These are phyloP conservation scores for Hypocryptadius cinnamomeus DNA, from an alignment of 2,113 vertebrate genomes.

Conservation along the genomic window DNA sequence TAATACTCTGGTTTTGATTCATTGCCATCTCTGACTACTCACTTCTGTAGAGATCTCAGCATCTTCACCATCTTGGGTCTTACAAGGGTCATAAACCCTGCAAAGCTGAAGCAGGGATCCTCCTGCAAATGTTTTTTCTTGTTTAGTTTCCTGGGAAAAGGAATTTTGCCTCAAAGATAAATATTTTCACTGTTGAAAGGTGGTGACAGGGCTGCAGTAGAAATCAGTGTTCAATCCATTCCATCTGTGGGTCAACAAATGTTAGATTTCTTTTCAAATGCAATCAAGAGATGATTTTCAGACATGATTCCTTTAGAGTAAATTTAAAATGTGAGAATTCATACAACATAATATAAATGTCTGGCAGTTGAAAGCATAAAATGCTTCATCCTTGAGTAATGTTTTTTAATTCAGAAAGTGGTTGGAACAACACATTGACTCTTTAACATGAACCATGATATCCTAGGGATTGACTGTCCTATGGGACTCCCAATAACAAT, in stretches of 20 bases:
- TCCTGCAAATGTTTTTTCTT: neutral
- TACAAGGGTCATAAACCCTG: neutral
- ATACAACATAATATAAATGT: neutral
- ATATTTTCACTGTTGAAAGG: neutral
- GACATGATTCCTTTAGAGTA: neutral
- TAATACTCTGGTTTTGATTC: neutral
- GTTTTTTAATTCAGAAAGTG: neutral
- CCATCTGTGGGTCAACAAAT: neutral
- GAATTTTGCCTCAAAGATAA: neutral
- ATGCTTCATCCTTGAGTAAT: neutral
- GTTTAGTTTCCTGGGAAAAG: neutral
- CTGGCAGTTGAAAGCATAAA: neutral
- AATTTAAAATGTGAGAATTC: slow-evolving; percentile 25
- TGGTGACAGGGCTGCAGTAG: neutral
- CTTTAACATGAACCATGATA: neutral
- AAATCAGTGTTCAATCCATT: neutral
- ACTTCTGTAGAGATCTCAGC: neutral
- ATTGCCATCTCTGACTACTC: neutral
- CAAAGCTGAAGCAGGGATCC: neutral
- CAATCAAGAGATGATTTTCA: slow-evolving; percentile 39
- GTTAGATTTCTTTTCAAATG: neutral
- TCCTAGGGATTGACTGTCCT: neutral
- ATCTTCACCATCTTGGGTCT: neutral
- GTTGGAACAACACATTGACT: neutral
- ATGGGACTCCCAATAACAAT: neutral